phyloP scores from a whole-genome alignment of 2,888 invertebrate species.

The Drosophila conformis region DNA sequence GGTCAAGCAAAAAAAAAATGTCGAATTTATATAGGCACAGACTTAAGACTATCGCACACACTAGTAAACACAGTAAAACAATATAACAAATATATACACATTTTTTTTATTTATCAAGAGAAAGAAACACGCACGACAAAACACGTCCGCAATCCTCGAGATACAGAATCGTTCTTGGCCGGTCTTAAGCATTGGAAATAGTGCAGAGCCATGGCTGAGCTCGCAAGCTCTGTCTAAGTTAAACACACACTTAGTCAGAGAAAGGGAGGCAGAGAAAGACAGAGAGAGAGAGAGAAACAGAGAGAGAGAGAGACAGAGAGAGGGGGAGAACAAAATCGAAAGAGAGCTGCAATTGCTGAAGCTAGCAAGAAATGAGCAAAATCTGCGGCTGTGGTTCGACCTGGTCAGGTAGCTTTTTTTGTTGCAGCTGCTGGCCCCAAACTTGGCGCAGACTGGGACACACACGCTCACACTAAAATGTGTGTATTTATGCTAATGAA shows the following conservation, averaged over 20 bases:
- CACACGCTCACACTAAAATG: constrained; percentile 21
- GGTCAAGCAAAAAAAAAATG: constrained; percentile 16
- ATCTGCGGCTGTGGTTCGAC: constrained; percentile 32
- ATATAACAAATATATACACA: neutral
- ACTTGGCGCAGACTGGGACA: constrained; percentile 28
- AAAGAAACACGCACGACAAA: constrained; percentile 21
- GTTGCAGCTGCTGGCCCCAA: constrained; percentile 45
- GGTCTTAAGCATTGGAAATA: constrained; percentile 28
- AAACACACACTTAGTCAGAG: constrained; percentile 11
- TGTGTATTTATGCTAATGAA: constrained; percentile 57
- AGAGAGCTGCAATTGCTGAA: constrained; percentile 17
- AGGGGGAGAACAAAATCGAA: neutral
- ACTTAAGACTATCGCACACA: constrained; percentile 5
- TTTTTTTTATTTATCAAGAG: neutral
- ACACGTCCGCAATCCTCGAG: constrained; percentile 72
- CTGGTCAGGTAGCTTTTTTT: constrained; percentile 58
- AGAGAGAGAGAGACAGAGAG: neutral
- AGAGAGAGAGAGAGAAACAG: neutral
- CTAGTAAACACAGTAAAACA: neutral
- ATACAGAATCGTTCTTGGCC: constrained; percentile 74
- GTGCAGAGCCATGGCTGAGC: constrained; percentile 30
- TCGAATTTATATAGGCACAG: constrained; percentile 13
- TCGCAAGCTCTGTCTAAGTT: constrained; percentile 25
- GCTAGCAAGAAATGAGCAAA: constrained; percentile 41
- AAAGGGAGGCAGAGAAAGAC: neutral